phyloP scores from a whole-genome alignment of 2,113 vertebrate species.

The Nipponia nippon region DNA sequence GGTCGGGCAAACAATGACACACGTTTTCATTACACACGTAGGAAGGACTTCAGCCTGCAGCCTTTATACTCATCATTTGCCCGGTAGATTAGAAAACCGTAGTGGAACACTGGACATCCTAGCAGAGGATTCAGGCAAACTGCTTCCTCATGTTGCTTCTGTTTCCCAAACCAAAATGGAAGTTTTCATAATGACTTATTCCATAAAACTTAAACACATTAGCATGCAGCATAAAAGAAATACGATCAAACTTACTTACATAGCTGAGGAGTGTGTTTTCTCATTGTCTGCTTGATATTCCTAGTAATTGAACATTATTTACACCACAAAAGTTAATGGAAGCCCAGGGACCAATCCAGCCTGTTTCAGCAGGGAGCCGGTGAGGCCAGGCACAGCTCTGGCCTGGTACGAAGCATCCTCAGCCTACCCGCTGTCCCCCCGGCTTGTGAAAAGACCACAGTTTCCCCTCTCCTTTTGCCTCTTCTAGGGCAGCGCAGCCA shows the following conservation, averaged over 20 bases:
- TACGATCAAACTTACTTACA: neutral
- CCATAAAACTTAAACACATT: neutral
- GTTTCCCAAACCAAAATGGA: neutral
- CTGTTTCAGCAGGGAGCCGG: fast-evolving
- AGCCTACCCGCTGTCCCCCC: fast-evolving
- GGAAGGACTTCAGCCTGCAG: neutral
- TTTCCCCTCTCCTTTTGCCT: too few species aligned
- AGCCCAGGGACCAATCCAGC: neutral
- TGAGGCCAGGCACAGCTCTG: neutral
- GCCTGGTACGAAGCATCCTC: fast-evolving
- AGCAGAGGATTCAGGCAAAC: neutral
- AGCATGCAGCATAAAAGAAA: neutral
- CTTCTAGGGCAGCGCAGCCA: fast-evolving
- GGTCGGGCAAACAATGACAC: neutral
- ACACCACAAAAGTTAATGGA: fast-evolving
- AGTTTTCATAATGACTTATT: neutral
- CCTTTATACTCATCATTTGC: fast-evolving
- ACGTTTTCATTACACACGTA: fast-evolving
- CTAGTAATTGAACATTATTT: neutral
- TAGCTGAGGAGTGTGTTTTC: neutral
- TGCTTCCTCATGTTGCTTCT: fast-evolving
- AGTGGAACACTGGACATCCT: neutral
- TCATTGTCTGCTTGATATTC: neutral
- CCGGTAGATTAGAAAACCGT: neutral
- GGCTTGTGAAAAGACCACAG: fast-evolving